Percentiles rank a stretch among this genome's conserved stretches.
phyloP scores from a whole-genome alignment of 1,140 invertebrate species.

The Bombus superbus region DNA sequence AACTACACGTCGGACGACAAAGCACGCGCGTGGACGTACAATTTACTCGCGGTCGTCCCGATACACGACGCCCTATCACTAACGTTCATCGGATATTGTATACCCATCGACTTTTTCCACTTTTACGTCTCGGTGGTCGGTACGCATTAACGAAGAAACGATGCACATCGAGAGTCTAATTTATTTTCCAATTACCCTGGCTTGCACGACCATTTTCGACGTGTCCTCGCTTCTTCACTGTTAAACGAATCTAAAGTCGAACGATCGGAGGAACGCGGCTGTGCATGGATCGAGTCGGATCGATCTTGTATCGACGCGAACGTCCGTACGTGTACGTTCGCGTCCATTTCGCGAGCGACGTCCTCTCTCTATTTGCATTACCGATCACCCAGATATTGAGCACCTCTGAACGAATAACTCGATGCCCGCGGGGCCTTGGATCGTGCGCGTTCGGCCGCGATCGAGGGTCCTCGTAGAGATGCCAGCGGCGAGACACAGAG shows the following conservation, averaged over 20 bases:
- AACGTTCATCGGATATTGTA: slow-evolving; percentile 35
- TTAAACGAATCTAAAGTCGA: neutral
- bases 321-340: neutral
- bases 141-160: slow-evolving; percentile 13
- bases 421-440: slow-evolving; percentile 69
- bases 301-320: no score
- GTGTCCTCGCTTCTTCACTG: neutral
- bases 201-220: neutral
- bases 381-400: slow-evolving; percentile 72
- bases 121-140: slow-evolving; percentile 2
- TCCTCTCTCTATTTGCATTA: slow-evolving; percentile 54
- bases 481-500: slow-evolving; percentile 15
- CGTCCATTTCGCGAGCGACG: neutral
- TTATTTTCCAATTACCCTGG: slow-evolving; percentile 32
- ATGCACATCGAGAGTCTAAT: slow-evolving; percentile 24
- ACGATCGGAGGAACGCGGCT: neutral
- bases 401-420: slow-evolving; percentile 70
- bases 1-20: slow-evolving; percentile 37
- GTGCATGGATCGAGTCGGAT: slow-evolving; percentile 2
- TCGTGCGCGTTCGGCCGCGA: slow-evolving; percentile 67
- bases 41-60: slow-evolving; percentile 50
- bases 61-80: slow-evolving; percentile 15
- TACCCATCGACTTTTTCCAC: slow-evolving; percentile 19
- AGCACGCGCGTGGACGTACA: slow-evolving; percentile 30
- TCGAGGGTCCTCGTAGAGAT: slow-evolving; percentile 68